phyloP scores from a whole-genome alignment of 2,113 vertebrate species.

The Hemiscyllium ocellatum region DNA sequence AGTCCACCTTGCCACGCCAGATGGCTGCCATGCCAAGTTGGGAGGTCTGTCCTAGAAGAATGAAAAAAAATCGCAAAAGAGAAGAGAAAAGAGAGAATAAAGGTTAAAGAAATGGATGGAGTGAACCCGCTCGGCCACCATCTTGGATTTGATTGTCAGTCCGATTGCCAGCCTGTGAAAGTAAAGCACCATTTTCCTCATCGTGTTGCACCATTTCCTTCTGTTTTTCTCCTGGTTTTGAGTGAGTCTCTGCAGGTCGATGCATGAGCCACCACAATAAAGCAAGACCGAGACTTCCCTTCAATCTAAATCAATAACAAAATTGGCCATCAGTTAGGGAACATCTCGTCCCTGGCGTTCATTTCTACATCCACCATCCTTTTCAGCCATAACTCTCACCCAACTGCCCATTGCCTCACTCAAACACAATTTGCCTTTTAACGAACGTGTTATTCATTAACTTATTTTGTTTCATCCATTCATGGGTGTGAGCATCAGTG shows the following conservation, averaged over 20 bases:
- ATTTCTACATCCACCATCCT: background rate
- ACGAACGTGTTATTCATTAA: too few species aligned
- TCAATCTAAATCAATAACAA: background rate
- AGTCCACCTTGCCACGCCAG: too few species aligned
- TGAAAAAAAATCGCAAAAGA: too few species aligned
- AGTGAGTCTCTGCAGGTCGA: background rate
- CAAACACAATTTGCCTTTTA: too few species aligned
- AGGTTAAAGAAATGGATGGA: too few species aligned
- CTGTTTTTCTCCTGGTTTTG: background rate
- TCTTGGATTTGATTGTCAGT: background rate
- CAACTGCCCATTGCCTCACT: too few species aligned
- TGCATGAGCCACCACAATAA: background rate
- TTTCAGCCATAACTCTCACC: background rate
- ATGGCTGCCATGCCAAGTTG: too few species aligned
- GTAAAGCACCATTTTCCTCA: background rate
- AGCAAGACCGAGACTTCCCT: background rate
- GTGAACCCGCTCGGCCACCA: too few species aligned
- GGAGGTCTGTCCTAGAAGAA: too few species aligned
- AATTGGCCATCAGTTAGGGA: background rate
- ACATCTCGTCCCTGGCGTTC: background rate
- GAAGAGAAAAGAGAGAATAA: too few species aligned
- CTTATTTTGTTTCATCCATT: too few species aligned
- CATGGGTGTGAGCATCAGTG: too few species aligned
- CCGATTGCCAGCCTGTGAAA: background rate
- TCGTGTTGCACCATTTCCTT: background rate